phyloP scores from a whole-genome alignment of 2,797 vertebrate genomes.

The Acanthurus leucopareius region DNA sequence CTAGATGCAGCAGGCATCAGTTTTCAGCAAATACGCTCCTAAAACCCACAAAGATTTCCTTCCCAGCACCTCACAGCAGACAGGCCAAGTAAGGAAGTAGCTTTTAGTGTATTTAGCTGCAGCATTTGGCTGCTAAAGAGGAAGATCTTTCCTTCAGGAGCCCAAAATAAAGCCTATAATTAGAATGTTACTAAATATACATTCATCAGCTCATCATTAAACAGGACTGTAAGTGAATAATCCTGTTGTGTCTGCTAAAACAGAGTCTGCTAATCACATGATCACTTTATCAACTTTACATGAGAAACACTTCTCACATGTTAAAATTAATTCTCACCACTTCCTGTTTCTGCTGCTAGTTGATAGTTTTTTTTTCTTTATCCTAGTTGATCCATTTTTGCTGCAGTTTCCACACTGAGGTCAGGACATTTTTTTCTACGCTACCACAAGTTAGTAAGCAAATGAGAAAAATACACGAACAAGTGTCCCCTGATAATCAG shows the following conservation, averaged over 20 bases:
- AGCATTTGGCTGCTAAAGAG: neutral
- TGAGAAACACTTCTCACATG: neutral
- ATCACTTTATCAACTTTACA: neutral
- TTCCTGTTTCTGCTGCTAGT: neutral
- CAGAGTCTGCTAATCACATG: neutral
- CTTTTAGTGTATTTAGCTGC: neutral
- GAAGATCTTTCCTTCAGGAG: neutral
- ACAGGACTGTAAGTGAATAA: neutral
- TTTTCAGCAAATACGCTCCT: neutral
- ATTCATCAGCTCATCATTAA: neutral
- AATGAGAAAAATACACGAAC: constrained; percentile 29
- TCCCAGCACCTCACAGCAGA: neutral
- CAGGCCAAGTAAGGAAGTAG: neutral
- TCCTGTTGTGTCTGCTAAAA: neutral
- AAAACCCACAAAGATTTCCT: neutral
- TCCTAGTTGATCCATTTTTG: neutral
- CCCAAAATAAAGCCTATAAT: neutral
- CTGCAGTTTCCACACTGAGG: neutral
- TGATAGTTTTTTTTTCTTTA: neutral
- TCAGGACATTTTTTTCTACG: constrained; percentile 1
- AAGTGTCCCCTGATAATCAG: constrained; percentile 22
- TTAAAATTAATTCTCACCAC: neutral
- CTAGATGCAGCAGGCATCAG: neutral
- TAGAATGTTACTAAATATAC: neutral
- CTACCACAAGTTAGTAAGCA: constrained; percentile 2